These are phyloP conservation scores for Dryobates pubescens DNA, from an alignment of 2,797 vertebrate species.

Conservation along the genomic window DNA sequence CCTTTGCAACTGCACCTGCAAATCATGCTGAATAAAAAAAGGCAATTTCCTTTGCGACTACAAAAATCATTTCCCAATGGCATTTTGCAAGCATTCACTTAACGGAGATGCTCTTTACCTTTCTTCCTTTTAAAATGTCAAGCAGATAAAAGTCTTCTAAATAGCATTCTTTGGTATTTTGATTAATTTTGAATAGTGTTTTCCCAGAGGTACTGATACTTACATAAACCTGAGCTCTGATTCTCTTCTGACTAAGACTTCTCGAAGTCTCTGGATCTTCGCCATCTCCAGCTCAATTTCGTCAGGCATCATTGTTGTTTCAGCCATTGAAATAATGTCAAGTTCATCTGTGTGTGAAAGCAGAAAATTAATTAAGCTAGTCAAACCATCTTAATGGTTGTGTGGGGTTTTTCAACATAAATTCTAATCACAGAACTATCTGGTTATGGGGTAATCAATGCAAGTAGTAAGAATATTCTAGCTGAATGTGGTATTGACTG, in stretches of 20 bases:
- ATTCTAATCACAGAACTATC: constrained; percentile 30
- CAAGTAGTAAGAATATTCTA: neutral
- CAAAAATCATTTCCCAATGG: constrained; percentile 43
- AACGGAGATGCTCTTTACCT: constrained; percentile 73
- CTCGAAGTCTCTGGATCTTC: constrained; percentile 94
- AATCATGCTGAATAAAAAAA: constrained; percentile 18
- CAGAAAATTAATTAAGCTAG: constrained; percentile 4
- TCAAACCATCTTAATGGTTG: neutral
- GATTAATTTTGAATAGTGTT: constrained; percentile 49
- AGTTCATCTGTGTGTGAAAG: constrained; percentile 83
- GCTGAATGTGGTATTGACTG: neutral
- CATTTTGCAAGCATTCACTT: constrained; percentile 46
- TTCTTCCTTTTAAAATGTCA: constrained; percentile 77
- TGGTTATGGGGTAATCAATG: constrained; percentile 4
- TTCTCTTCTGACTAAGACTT: constrained; percentile 95
- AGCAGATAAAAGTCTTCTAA: constrained; percentile 38
- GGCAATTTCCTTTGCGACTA: constrained; percentile 37
- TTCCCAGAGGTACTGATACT: constrained; percentile 74
- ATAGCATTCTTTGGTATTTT: constrained; percentile 13
- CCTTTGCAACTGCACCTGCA: constrained; percentile 32
- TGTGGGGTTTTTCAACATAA: neutral
- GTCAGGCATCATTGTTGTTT: constrained; percentile 94
- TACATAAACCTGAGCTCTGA: constrained; percentile 99
- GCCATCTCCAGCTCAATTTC: constrained; percentile 98
- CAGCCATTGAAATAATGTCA: constrained; percentile 95